Evolutionary conservation across 2,888 invertebrate species (phyloP).

Genomic region (Acleris laterana): DNA sequence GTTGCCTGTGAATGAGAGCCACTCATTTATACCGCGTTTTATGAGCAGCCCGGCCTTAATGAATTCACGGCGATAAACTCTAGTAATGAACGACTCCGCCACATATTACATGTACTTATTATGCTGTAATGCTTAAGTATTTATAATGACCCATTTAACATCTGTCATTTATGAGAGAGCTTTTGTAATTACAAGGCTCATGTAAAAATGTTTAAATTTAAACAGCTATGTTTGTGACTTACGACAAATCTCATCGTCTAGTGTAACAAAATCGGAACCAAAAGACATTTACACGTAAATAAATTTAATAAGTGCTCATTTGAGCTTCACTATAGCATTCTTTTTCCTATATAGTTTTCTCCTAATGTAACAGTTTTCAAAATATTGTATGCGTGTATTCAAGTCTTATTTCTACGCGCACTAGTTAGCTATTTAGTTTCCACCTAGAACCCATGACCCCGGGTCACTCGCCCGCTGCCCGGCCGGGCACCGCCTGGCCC

Average conservation of each 20-base stretch:
- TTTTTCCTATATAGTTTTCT: too few relatives aligned
- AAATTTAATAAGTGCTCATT: too few relatives aligned
- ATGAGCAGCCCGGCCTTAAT: conserved; percentile 41
- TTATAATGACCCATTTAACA: conserved; percentile 39
- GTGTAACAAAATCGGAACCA: too few relatives aligned
- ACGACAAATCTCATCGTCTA: too few relatives aligned
- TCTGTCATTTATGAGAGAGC: conserved; percentile 21
- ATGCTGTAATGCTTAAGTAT: conserved; percentile 17
- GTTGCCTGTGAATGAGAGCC: conserved; percentile 30
- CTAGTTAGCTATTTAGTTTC: conserved; percentile 28
- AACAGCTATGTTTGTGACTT: too few relatives aligned
- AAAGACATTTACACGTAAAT: too few relatives aligned
- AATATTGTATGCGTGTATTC: too few relatives aligned
- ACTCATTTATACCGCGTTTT: conserved; percentile 37
- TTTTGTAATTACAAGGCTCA: not conserved
- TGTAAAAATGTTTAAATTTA: too few relatives aligned
- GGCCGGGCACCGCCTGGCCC: conserved; percentile 32
- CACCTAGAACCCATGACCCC: conserved; percentile 48
- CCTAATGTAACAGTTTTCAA: too few relatives aligned
- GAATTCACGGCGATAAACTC: conserved; percentile 44
- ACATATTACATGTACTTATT: conserved; percentile 8
- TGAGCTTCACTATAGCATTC: too few relatives aligned
- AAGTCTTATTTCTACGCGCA: not conserved
- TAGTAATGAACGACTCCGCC: conserved; percentile 22
- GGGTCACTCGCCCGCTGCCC: conserved; percentile 45